Evolutionary conservation across 2,797 vertebrate genomes (phyloP), one percentile per base, ranked within the genome.

Genomic region (Characodon lateralis): DNA sequence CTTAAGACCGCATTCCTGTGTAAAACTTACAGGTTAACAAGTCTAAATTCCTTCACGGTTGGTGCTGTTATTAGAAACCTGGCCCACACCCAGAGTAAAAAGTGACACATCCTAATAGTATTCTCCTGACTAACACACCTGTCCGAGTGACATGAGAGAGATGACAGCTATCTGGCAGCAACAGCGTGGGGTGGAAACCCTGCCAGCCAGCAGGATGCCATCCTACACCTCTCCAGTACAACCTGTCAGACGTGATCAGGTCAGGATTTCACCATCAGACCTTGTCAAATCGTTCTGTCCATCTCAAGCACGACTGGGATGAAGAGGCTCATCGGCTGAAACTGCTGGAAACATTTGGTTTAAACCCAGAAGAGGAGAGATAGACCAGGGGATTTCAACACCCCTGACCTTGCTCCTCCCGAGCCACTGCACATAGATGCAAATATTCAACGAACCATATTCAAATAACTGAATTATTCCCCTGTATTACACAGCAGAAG

Each of bases 231-330:
- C 75, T 31, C 51, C 55, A 24, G 39, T 69, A 31, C 56, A 73
- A 87, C 88, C 84, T 90, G 88, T 91, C 86, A 88, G 75, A 92
- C 88, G 84, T 84, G 91, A 90, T 90, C 86, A 83, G 61, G 83
- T 82, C 82, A 78, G n/a, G n/a, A 78, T 69, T 75, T 78, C 51
- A 71, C 35, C 2, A 70, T 86, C 74, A 78, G 88, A 87, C 87
- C 74, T 68, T 46, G 69, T 78, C 77, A 83, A 74, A 77, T 18
- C 66, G 51, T 71, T 80, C 61, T 50, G 43, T 58, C 72, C 43
- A 2, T 55, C 72, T 51, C 50, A 28, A 26, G 53, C 51, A 48
- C 48, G 61, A 26, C 61, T 66, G 35, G 28, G 61, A 41, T 24
- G 28, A 53, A 12, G 39, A 10, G 24, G 24, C 6, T 20, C 16